phyloP scores from a whole-genome alignment of 2,888 invertebrate species.

The Caprella mutica region DNA sequence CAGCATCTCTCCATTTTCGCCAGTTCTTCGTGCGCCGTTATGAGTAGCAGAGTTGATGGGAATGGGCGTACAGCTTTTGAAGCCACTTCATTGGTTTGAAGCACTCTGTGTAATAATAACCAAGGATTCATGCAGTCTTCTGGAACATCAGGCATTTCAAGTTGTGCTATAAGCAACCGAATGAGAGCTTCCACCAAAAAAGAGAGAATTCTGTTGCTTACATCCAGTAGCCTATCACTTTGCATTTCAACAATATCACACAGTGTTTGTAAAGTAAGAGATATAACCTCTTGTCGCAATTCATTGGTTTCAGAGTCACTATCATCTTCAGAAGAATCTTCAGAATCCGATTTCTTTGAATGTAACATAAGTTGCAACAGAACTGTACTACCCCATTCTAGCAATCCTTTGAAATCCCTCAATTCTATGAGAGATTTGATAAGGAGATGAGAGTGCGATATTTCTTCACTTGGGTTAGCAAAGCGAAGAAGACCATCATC shows the following conservation, averaged over 20 bases:
- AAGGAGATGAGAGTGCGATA: no score
- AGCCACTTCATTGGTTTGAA: constrained; percentile 45
- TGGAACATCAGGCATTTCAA: constrained; percentile 56
- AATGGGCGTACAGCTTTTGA: constrained; percentile 8
- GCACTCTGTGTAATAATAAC: constrained; percentile 68
- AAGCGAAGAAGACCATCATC: no score
- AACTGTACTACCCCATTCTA: no score
- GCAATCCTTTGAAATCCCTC: no score
- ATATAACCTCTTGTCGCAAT: no score
- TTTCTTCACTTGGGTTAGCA: no score
- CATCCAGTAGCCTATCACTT: background rate
- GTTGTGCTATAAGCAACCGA: constrained; percentile 62
- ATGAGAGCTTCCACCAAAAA: constrained; percentile 58
- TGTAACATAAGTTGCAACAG: no score
- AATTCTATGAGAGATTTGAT: no score
- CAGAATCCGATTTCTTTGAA: no score
- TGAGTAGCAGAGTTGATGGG: constrained; percentile 30
- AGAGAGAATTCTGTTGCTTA: constrained; percentile 18
- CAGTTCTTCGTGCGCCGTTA: constrained; percentile 32
- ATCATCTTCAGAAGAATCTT: no score
- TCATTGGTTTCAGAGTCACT: no score
- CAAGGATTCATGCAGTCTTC: constrained; percentile 59
- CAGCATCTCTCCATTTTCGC: constrained; percentile 59
- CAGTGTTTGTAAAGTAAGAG: no score
- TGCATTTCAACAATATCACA: background rate